Evolutionary conservation across 2,797 vertebrate genomes (phyloP).

Genomic region (Sardinella longiceps): DNA sequence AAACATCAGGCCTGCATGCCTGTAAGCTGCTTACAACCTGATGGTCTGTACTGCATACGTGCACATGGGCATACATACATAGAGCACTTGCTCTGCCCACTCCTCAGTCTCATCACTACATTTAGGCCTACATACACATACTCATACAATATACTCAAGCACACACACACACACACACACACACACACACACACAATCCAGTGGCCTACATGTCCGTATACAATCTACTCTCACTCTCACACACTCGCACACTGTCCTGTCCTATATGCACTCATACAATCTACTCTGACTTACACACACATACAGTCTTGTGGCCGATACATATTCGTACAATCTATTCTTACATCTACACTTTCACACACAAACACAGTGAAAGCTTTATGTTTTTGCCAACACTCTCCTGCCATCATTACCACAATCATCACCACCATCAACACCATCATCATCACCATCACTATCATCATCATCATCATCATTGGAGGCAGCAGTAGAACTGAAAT

Average conservation of each 20-base stretch:
- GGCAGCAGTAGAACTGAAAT: not conserved
- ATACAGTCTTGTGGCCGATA: too few species aligned
- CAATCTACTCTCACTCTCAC: too few species aligned
- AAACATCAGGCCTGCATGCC: not conserved
- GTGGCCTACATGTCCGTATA: not conserved
- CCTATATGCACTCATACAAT: not conserved
- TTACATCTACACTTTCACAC: not conserved
- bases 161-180: not conserved
- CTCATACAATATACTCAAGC: not conserved
- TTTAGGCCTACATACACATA: not conserved
- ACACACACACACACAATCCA: not conserved
- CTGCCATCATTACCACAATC: not conserved
- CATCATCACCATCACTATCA: not conserved
- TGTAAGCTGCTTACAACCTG: not conserved
- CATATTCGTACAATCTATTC: not conserved
- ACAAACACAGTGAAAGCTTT: not conserved
- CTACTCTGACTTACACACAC: too few species aligned
- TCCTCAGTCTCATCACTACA: too few species aligned
- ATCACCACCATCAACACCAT: too few species aligned
- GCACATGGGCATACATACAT: not conserved
- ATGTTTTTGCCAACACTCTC: not conserved
- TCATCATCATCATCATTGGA: not conserved
- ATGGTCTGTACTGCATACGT: not conserved
- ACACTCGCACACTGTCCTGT: not conserved
- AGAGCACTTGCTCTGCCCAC: too few species aligned